Evolutionary conservation across 2,113 vertebrate species (phyloP).

Genomic region (Plecotus auritus): DNA sequence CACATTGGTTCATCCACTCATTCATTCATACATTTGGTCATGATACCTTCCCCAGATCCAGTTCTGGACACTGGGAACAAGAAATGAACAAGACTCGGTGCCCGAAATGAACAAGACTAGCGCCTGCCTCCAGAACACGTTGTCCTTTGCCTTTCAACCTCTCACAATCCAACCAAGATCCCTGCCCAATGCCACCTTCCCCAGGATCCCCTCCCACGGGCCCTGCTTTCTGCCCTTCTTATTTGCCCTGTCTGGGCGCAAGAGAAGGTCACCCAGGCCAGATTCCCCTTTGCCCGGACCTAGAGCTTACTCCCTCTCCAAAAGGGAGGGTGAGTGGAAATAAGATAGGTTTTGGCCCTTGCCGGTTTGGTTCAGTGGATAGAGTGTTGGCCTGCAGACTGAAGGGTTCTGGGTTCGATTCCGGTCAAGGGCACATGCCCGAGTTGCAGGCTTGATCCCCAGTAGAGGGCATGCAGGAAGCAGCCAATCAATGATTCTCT

Average conservation of each 20-base stretch:
- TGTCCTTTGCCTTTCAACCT: not conserved
- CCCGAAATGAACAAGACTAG: not conserved
- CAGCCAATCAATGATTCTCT: too few species aligned
- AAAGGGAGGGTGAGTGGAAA: not conserved
- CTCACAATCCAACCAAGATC: not conserved
- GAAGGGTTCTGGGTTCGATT: too few species aligned
- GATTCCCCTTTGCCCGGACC: not conserved
- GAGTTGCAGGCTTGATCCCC: too few species aligned
- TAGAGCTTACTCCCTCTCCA: not conserved
- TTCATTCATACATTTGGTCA: not conserved
- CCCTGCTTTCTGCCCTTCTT: not conserved
- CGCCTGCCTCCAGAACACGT: not conserved
- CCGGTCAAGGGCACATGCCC: too few species aligned
- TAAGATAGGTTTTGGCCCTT: not conserved
- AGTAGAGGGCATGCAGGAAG: too few species aligned
- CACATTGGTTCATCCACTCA: fast-evolving
- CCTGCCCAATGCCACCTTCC: not conserved
- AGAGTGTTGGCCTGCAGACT: too few species aligned
- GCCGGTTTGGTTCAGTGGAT: too few species aligned
- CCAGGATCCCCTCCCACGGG: too few species aligned
- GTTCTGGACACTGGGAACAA: not conserved
- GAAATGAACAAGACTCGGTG: not conserved
- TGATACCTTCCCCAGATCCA: not conserved
- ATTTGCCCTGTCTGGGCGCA: too few species aligned
- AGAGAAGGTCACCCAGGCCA: not conserved